Base-by-base conservation (phyloP, 1,140 invertebrate genomes). In the Tenebrio molitor region DNA sequence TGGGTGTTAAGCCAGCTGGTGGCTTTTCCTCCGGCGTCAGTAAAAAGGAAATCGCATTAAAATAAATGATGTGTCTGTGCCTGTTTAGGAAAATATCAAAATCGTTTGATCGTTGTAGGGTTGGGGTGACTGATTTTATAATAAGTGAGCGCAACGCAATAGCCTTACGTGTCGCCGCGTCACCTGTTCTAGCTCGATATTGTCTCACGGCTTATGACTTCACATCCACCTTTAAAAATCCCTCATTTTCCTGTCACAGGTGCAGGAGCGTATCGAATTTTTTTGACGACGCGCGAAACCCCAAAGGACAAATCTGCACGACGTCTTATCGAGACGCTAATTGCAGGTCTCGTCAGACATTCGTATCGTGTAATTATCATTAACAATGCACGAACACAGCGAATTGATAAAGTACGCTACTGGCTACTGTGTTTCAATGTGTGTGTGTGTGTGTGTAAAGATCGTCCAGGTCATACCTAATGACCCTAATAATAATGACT, bases 181-280 rank as follows among this genome's bases (percentile, higher is more conserved):
- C 78, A 80, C 77, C 77, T 80, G 78, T 69, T 71, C 10, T 67
- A 62, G 78, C 65, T 80, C 78, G 77, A 80, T 80, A 80, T 72
- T 72, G 63, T 80, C 78, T 77, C 78, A 80, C 76, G 78, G 71
- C 76, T 78, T 78, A 78, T 79, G 77, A 78, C 78, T 78, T 77
- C 70, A 74, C 70, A 70, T 73, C 69, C 41, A 66, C 34, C 36
- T 42, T 39, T 73, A 73, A 77, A 75, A 77, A 75, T 50, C 62
- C 36, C 64, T 62, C 29, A 58, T 66, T 72, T 62, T 70, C n/a
- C 21, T 58, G 50, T 58, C 50, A 58, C 50, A 58, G 10, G 17
- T 19, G 14, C 46, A 53, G 19, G 46, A 12, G n/a, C n/a, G 4
- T 39, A 39, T 12, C n/a, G 36, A 12, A 7, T 39, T 39, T 39